A percentile compares a stretch with the other conserved stretches of the same genome.
phyloP scores from a whole-genome alignment of 2,113 vertebrate genomes.

The Pandion haliaetus region DNA sequence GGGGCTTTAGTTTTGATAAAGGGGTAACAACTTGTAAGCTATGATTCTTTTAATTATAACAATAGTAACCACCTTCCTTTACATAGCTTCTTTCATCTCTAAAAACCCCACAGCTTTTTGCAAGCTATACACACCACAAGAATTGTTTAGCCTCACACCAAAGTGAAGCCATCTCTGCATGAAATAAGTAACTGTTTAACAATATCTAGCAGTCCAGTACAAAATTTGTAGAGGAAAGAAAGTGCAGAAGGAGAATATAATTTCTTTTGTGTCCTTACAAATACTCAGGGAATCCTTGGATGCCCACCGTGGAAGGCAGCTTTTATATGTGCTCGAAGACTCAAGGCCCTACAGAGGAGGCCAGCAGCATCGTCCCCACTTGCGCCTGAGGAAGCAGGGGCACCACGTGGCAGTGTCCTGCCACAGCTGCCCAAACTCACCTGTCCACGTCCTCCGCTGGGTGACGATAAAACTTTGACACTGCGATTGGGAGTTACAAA shows the following conservation, averaged over 20 bases:
- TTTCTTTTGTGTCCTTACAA: neutral
- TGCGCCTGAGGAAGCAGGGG: neutral
- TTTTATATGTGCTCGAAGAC: rapidly evolving
- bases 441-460: constrained; percentile 83
- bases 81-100: neutral
- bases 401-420: neutral
- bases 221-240: neutral
- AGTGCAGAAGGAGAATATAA: neutral
- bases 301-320: neutral
- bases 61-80: neutral
- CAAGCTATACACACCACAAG: neutral
- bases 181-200: neutral
- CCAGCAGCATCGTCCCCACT: neutral
- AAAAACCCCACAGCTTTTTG: neutral
- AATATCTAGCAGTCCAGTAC: neutral
- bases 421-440: constrained; percentile 48
- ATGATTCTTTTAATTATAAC: constrained; percentile 18
- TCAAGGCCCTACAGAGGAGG: neutral
- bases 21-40: constrained; percentile 22
- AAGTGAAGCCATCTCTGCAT: neutral
- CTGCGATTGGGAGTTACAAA: constrained; percentile 80
- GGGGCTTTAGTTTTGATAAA: constrained; percentile 39
- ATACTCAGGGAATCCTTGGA: neutral
- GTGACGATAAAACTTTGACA: constrained; percentile 83
- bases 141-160: neutral